These are phyloP conservation scores for Drosophila elegans DNA, from an alignment of 1,140 invertebrate genomes.

Conservation along the genomic window DNA sequence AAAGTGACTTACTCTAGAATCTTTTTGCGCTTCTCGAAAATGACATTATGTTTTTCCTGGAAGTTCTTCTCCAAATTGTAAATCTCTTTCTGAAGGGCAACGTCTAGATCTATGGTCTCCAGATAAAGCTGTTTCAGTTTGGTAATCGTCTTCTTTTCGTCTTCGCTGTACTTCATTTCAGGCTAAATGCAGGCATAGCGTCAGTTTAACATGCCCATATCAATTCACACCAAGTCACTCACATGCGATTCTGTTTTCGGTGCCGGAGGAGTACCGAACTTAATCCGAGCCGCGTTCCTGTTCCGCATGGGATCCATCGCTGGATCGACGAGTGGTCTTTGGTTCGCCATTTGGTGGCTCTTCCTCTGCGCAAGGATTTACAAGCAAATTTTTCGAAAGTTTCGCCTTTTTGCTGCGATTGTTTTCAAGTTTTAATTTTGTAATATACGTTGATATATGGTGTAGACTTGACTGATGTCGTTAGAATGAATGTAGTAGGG, in stretches of 20 bases:
- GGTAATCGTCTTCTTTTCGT: constrained; percentile 91
- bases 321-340: neutral
- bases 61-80: constrained; percentile 94
- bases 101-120: constrained; percentile 92
- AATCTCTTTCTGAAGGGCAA: constrained; percentile 94
- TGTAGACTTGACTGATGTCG: constrained; percentile 5
- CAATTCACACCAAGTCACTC: neutral
- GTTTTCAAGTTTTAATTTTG: neutral
- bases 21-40: constrained; percentile 77
- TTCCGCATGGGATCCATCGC: constrained; percentile 7
- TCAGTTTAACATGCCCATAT: neutral
- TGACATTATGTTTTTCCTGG: constrained; percentile 85
- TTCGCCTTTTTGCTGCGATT: neutral
- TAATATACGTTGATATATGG: neutral
- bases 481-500: constrained; percentile 3
- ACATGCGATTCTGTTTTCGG: constrained; percentile 14
- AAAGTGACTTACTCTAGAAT: constrained; percentile 64
- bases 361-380: neutral
- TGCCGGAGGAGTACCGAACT: neutral
- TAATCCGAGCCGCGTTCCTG: neutral
- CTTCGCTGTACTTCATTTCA: constrained; percentile 84
- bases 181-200: neutral
- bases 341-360: too few relatives aligned
- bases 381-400: neutral
- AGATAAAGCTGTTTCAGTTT: constrained; percentile 95